These are phyloP conservation scores for Oscheius sp. DNA, from an alignment of 2,888 invertebrate species.

Conservation along the genomic window DNA sequence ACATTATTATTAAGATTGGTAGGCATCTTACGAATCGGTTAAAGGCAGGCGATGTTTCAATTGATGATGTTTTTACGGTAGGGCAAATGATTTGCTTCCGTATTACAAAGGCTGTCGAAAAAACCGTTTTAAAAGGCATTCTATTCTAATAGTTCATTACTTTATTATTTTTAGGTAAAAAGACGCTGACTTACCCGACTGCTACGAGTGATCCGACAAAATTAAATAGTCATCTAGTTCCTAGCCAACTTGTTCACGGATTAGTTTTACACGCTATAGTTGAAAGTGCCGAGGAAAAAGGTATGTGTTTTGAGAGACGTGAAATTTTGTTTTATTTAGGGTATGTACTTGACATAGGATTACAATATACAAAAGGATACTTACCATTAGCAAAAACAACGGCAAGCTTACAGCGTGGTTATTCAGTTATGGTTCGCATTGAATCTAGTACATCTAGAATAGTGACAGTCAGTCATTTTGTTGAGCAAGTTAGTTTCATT, in stretches of 20 bases:
- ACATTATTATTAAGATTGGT: conserved; percentile 36
- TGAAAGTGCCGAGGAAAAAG: conserved; percentile 70
- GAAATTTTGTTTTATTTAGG: conserved; percentile 42
- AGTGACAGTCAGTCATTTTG: conserved; percentile 59
- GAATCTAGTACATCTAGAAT: conserved; percentile 50
- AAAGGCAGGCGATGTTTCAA: conserved; percentile 44
- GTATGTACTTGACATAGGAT: conserved; percentile 66
- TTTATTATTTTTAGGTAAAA: conserved; percentile 26
- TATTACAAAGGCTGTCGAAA: conserved; percentile 33
- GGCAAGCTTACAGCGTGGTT: conserved; percentile 47
- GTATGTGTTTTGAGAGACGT: conserved; percentile 33
- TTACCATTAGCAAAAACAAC: conserved; percentile 57
- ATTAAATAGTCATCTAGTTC: conserved; percentile 65
- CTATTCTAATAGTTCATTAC: background rate
- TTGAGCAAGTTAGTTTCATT: conserved; percentile 45
- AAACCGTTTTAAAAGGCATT: conserved; percentile 9
- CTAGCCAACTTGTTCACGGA: conserved; percentile 55
- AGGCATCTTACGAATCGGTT: conserved; percentile 44
- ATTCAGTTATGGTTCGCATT: conserved; percentile 62
- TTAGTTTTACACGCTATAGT: conserved; percentile 63
- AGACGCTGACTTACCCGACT: conserved; percentile 9
- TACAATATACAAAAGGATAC: conserved; percentile 62
- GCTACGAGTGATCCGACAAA: conserved; percentile 55
- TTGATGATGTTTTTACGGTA: conserved; percentile 65
- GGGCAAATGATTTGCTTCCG: conserved; percentile 68